A percentile compares a stretch with the other conserved stretches of the same genome.
Conservation (phyloP, 2,888 invertebrate genomes). For the Horisme vitalbata region DNA sequence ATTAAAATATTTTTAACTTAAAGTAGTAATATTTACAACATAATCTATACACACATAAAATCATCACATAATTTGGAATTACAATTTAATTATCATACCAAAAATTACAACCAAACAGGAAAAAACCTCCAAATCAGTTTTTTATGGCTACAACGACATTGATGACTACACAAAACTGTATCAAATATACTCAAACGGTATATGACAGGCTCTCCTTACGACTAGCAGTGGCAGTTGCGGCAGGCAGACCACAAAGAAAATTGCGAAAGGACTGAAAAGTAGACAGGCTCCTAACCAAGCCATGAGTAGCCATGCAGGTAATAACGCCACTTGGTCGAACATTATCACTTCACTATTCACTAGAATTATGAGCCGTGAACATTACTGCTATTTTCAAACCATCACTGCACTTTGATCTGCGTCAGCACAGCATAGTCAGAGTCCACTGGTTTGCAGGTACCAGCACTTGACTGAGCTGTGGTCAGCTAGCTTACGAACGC, state of each 20-base stretch:
- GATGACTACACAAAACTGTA: not conserved
- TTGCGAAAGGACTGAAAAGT: constrained; percentile 85
- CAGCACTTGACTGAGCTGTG: constrained; percentile 34
- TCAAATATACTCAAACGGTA: constrained; percentile 86
- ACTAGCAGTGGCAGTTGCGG: constrained; percentile 87
- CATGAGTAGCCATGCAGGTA: constrained; percentile 84
- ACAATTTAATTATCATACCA: no score
- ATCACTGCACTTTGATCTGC: constrained; percentile 45
- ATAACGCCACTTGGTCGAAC: constrained; percentile 68
- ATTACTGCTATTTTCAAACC: constrained; percentile 22
- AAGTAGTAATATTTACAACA: no score
- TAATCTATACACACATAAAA: no score
- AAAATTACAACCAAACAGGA: no score
- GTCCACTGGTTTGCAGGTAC: constrained; percentile 37
- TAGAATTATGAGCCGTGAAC: constrained; percentile 12
- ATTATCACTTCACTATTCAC: constrained; percentile 53
- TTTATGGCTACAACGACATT: no score
- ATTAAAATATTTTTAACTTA: no score
- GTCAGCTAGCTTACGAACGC: constrained; percentile 68
- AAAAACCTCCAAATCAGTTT: no score
- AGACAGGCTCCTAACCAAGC: constrained; percentile 85
- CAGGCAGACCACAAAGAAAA: constrained; percentile 86
- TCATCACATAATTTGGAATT: no score
- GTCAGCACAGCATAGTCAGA: constrained; percentile 43
- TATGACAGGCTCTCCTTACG: constrained; percentile 85